Conservation (phyloP, 2,797 vertebrate genomes). For the Hozukius guyotensis region DNA sequence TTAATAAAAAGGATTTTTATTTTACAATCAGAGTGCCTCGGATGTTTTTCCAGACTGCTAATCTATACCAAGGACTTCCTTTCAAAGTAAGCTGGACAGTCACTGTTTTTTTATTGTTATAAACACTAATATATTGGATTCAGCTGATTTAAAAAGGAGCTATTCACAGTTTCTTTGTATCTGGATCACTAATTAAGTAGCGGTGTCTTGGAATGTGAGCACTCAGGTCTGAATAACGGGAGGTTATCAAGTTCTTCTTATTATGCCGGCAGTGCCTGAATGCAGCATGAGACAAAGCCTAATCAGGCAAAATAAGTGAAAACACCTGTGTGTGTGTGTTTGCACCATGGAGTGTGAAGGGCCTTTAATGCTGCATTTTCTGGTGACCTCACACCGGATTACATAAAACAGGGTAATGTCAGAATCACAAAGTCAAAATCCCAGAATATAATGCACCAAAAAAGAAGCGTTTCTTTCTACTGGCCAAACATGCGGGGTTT, state of each 20-base stretch:
- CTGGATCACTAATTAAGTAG: not conserved
- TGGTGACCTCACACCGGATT: not conserved
- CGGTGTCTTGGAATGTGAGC: not conserved
- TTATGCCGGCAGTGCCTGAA: not conserved
- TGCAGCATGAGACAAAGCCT: not conserved
- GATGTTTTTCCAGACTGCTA: too few relatives aligned
- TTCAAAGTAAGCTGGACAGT: too few relatives aligned
- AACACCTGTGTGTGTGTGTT: not conserved
- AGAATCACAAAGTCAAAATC: slow-evolving; percentile 17
- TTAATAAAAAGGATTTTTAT: too few relatives aligned
- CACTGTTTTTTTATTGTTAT: too few relatives aligned
- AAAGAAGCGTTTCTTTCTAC: not conserved
- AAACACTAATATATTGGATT: not conserved
- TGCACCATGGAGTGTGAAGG: slow-evolving; percentile 2
- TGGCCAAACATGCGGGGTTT: not conserved
- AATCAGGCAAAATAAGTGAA: not conserved
- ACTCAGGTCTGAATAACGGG: not conserved
- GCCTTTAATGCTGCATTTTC: slow-evolving; percentile 12
- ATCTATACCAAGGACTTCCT: too few relatives aligned
- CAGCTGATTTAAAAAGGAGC: not conserved
- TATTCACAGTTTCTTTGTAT: not conserved
- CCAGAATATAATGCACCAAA: not conserved
- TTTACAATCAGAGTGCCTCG: too few relatives aligned
- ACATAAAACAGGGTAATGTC: slow-evolving; percentile 17
- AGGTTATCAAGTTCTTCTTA: not conserved